Evolutionary conservation across 2,113 vertebrate species (phyloP).

Genomic region (Vidua macroura): DNA sequence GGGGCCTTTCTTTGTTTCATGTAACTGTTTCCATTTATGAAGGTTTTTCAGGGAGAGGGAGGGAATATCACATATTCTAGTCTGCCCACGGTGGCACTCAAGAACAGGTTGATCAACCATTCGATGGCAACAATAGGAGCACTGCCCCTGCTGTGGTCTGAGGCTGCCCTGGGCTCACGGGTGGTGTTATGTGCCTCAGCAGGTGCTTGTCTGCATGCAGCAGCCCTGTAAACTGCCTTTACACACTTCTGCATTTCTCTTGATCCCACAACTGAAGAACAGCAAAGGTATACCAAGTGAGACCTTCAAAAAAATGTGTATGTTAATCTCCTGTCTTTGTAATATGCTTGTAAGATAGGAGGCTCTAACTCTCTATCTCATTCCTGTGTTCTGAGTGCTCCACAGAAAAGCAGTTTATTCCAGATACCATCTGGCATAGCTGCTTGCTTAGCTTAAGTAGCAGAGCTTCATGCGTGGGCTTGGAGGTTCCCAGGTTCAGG

Average conservation of each 20-base stretch:
- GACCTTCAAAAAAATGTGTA: not conserved
- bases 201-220: not conserved
- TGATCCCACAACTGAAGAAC: not conserved
- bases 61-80: not conserved
- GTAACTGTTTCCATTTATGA: not conserved
- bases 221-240: not conserved
- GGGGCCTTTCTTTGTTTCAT: not conserved
- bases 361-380: not conserved
- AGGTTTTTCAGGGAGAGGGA: not conserved
- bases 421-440: not conserved
- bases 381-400: not conserved
- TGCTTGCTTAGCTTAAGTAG: not conserved
- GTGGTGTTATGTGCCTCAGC: fast-evolving
- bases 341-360: not conserved
- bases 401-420: not conserved
- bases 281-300: not conserved
- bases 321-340: not conserved
- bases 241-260: not conserved
- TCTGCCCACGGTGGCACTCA: not conserved
- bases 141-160: not conserved
- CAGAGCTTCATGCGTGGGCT: not conserved
- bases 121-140: fast-evolving
- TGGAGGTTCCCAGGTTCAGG: not conserved
- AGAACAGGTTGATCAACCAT: not conserved
- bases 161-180: fast-evolving